Percentiles rank a stretch among this genome's conserved stretches.
phyloP scores from a whole-genome alignment of 2,113 vertebrate species.

The Ramphastos sulfuratus region DNA sequence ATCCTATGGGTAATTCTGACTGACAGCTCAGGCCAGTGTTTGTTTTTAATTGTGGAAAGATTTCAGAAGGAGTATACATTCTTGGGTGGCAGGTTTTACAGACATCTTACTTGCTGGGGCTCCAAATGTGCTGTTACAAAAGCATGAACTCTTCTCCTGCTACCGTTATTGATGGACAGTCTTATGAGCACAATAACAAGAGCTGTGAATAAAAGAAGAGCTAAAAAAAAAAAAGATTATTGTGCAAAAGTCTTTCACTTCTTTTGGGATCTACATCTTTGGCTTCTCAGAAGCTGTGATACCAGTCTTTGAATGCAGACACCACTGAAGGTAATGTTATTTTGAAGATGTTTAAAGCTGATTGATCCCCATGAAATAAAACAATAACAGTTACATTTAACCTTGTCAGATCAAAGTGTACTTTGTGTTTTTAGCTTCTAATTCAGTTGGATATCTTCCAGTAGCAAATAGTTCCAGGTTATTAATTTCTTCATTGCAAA shows the following conservation, averaged over 20 bases:
- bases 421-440: background rate
- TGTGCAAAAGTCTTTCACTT: background rate
- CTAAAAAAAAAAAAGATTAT: background rate
- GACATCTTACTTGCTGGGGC: background rate
- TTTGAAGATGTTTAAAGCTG: constrained; percentile 4
- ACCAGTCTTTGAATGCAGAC: background rate
- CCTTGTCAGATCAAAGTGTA: background rate
- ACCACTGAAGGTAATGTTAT: background rate
- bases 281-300: background rate
- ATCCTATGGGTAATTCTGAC: background rate
- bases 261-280: background rate
- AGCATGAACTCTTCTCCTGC: background rate
- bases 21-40: background rate
- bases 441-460: background rate
- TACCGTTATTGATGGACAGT: background rate
- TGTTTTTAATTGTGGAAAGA: background rate
- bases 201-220: background rate
- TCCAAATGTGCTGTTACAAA: background rate
- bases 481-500: background rate
- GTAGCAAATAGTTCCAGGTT: constrained; percentile 4
- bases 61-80: background rate
- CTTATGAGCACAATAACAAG: background rate
- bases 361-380: background rate
- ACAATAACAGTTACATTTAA: background rate
- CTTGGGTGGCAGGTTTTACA: background rate